Evolutionary conservation across 2,797 vertebrate genomes (phyloP).

Genomic region (Salarias fasciatus): DNA sequence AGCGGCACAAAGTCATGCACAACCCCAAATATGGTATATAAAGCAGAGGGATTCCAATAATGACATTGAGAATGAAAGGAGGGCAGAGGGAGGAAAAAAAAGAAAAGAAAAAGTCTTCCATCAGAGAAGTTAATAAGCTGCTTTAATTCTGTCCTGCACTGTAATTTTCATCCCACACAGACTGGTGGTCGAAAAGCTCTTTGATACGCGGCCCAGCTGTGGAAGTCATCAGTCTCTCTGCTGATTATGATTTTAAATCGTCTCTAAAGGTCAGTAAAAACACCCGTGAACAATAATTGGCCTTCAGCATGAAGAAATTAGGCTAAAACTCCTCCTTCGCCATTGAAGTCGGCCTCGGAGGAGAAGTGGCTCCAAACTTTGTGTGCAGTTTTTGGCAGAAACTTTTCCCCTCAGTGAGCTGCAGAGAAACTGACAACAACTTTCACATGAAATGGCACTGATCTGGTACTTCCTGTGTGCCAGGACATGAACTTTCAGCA

Average conservation of each 20-base stretch:
- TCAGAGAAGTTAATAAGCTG: constrained; percentile 47
- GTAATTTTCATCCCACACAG: constrained; percentile 50
- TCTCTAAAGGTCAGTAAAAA: constrained; percentile 37
- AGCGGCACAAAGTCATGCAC: constrained; percentile 4
- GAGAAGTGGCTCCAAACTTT: too few relatives aligned
- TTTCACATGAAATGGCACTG: too few relatives aligned
- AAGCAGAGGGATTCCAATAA: constrained; percentile 29
- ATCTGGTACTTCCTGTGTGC: too few relatives aligned
- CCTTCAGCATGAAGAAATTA: constrained; percentile 6
- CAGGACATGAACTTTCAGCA: too few relatives aligned
- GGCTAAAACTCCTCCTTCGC: too few relatives aligned
- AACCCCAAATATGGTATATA: constrained; percentile 20
- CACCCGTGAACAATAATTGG: constrained; percentile 18
- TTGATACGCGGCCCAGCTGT: constrained; percentile 39
- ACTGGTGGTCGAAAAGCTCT: constrained; percentile 31
- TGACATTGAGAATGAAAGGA: constrained; percentile 7
- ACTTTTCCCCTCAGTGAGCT: background rate
- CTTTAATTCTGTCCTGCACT: constrained; percentile 43
- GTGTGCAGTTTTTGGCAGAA: constrained; percentile 10
- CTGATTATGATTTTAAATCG: constrained; percentile 43
- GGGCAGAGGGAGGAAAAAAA: too few relatives aligned
- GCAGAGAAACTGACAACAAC: too few relatives aligned
- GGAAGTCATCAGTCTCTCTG: constrained; percentile 46
- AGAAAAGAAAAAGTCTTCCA: constrained; percentile 23
- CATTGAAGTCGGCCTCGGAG: background rate